Base-by-base conservation (phyloP, 2,797 vertebrate genomes). In the Sitta carolinensis region DNA sequence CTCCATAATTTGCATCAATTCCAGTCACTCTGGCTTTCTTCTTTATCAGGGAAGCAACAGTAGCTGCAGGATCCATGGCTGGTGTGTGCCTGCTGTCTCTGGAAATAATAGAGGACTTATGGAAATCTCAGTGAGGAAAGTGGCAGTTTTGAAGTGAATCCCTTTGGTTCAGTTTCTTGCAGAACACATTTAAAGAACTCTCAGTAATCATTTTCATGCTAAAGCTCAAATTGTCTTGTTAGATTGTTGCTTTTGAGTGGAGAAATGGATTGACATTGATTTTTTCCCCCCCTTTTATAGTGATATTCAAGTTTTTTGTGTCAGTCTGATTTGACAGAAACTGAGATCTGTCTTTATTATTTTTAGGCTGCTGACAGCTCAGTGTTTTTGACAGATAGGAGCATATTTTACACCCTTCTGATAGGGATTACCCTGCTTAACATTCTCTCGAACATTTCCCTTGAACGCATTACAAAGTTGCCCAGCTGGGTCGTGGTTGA, bases 241-340 rank as follows among this genome's bases (percentile, higher is more conserved):
- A 58, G 43, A 59, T 40, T 94, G 68, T 73, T 7, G 5, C 50
- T 94, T 90, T 69, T 77, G 54, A 90, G 58, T 36, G 66, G 48
- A 83, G 52, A 77, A 87, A 86, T 74, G 74, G 63, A 87, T 91
- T 91, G 73, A 74, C 62, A 55, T 91, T 68, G 72, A 81, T 80
- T 89, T 72, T 2, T 3, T 22, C 4, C 29, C 10, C 25, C 34
- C 17, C 16, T 89, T 69, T 89, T 78, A 63, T 67, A 73, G 11
- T 7, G 55, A 66, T 85, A 87, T 30, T 40, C 89, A 78, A 72
- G 48, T 32, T 93, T 94, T 93, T 67, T 34, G 42, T 91, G 90
- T 91, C 88, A 72, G 89, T 64, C 48, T 86, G 89, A 75, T 87
- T 68, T 94, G 80, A 91, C 87, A 93, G 92, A 85, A 91, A 61